Evolutionary conservation across 2,888 invertebrate species (phyloP), one percentile per base, ranked within the genome.

Genomic region (Apodemia mormo): DNA sequence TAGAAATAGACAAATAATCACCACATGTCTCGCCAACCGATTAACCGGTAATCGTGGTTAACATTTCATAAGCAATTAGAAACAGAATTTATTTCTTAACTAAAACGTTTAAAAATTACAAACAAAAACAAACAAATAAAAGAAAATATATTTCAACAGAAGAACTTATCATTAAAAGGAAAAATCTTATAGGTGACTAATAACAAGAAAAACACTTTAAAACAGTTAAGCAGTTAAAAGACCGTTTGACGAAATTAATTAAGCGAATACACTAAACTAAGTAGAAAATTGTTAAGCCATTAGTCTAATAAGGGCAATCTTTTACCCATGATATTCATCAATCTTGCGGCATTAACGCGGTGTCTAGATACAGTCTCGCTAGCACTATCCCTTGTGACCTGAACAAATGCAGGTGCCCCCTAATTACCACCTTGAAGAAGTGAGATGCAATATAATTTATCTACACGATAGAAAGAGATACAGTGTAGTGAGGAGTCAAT

Each of bases 371-470:
- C 81, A 85, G 85, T 87, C 85, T 78, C 80, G 77, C 77, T 78
- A 74, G 75, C 78, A 83, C 85, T 88, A 87, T 85, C 86, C 85
- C 82, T 78, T 77, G 82, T 85, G 86, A 87, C 87, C 87, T 85
- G 85, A 86, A 88, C 86, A 88, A 90, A 91, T 92, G 89, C 90
- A 90, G 89, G 90, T 89, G 85, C 81, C 80, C 80, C 82, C 87
- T 92, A 91, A 92, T 92, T 92, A 89, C 85, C 81, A 73, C 76
- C 76, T 72, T 65, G 84, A 69, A 75, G 30, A 81, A 88, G 73
- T 66, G 82, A 78, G 85, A 85, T 49, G 74, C 73, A 68, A 61
- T 76, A 80, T 82, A 65, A 68, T 9, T 56, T 67, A 67, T 58
- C 40, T 9, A 67, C 68, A 65, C 8, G 81, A 76, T 70, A 79